Evolutionary conservation across 92 coral and sea anemone genomes (phyloP).

Genomic region (Ricordea florida): DNA sequence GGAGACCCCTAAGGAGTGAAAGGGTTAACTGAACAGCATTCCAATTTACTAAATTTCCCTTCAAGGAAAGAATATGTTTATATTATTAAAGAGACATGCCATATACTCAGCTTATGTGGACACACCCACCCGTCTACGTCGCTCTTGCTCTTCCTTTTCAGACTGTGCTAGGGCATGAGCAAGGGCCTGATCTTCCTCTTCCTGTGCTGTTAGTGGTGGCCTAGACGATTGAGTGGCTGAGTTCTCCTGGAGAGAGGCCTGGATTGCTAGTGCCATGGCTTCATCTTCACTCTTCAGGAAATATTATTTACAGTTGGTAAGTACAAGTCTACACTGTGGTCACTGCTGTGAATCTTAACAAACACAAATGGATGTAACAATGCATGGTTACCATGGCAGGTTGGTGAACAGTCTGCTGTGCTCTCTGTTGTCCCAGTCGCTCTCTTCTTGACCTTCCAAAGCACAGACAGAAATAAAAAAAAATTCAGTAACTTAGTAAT

Average conservation of each 20-base stretch:
- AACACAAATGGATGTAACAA: background rate
- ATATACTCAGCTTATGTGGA: background rate
- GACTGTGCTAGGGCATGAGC: slow-evolving; percentile 97
- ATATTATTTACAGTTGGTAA: background rate
- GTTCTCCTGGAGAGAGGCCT: slow-evolving; percentile 76
- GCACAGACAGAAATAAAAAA: background rate
- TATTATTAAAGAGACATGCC: background rate
- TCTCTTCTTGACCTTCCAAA: slow-evolving; percentile 75
- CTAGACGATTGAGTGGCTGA: slow-evolving; percentile 24
- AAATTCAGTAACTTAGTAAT: too few relatives aligned
- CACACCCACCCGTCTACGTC: slow-evolving; percentile 6
- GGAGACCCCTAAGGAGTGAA: too few relatives aligned
- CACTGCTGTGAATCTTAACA: background rate
- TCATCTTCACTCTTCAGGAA: slow-evolving; percentile 88
- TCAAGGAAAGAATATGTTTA: too few relatives aligned
- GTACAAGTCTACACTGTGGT: background rate
- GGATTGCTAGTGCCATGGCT: slow-evolving; percentile 95
- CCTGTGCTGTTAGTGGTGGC: slow-evolving; percentile 76
- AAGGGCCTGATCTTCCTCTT: slow-evolving; percentile 89
- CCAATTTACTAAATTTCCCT: too few relatives aligned
- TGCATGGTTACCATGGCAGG: slow-evolving; percentile 45
- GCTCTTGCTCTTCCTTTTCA: slow-evolving; percentile 77
- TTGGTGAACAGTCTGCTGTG: slow-evolving; percentile 32
- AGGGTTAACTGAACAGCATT: too few relatives aligned
- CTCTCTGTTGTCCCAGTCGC: slow-evolving; percentile 59